Evolutionary conservation across 2,113 vertebrate species (phyloP), one percentile per base, ranked within the genome.

Genomic region (Neofelis nebulosa): DNA sequence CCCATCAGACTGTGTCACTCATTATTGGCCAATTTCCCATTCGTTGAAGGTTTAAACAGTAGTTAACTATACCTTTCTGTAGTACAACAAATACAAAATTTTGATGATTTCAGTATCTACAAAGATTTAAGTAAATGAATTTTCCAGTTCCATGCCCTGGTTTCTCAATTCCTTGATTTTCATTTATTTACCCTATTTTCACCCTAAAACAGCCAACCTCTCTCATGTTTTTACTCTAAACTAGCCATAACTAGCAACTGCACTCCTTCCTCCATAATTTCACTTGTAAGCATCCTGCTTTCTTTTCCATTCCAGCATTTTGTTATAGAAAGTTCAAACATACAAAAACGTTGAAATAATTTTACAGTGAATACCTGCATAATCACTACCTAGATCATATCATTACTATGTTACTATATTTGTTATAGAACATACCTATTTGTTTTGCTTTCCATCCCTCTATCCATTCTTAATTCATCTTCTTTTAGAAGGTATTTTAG

Each of bases 401-500:
- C 61, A 81, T 87, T 90, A 81, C 45, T 2, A 82, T 96, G 76
- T 71, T 82, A 52, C 45, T 93, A 2, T 91, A 71, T 91, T 92
- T 61, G 7, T 27, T 92, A n/a, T 92, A 71, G 8, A 66, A 25
- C 19, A 48, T 68, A 65, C 23, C 27, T 63, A n/a, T n/a, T 8
- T 23, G 0, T 80, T 27, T 55, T 18, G 57, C 29, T 38, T 29
- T 45, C 45, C 12, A 10, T 66, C 13, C 14, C 15, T 55, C 19
- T 93, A 2, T 86, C 13, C 0, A 27, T 45, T 13, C 38, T 69
- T 45, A 89, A 31, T 79, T 29, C 27, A 65, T 89, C 8, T 91
- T 91, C 65, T 82, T 91, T 96, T 89, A 79, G 63, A 45, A 45
- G 45, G 45, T 45, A 45, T 45, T 91, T 96, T 89, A 79, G 63